Base-by-base conservation (phyloP, 2,113 vertebrate species). In the Haemorhous mexicanus region DNA sequence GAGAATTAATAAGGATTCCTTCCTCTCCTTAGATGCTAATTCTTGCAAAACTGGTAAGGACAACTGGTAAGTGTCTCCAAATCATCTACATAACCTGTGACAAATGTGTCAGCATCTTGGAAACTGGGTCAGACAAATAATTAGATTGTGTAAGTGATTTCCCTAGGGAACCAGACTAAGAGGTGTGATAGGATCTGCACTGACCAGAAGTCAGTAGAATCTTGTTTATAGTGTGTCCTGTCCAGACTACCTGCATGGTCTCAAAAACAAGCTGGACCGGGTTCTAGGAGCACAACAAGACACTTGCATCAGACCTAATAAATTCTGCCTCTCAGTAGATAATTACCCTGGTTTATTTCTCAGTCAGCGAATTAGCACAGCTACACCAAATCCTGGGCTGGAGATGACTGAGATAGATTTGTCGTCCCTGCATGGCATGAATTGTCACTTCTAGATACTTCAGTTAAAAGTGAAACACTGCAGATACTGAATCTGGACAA, bases 61-160 rank as follows among this genome's bases (percentile, higher is more conserved):
- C 72, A 62, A 70, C 49, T 77, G 15, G 19, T 37, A 39, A 76
- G n/a, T 62, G 63, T 63, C 86, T 81, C 47, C 3, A 16, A 75
- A 96, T 63, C 52, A 63, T 44, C 83, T 89, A 1, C 27, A 76
- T 47, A 94, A 81, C 77, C 86, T 84, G 93, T 78, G 90, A 94
- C 86, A 90, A 94, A 73, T 32, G 76, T 78, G 91, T 90, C 91
- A 94, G 84, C 95, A 64, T 44, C 75, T 59, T 87, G 77, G 86
- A 92, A 97, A 96, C 68, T 94, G 77, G 94, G 95, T 95, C 94
- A 97, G 96, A 84, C 91, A 94, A 93, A 90, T 80, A 95, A 43
- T n/a, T 58, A 66, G 72, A 64, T 61, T 81, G 89, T 61, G 83
- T 55, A 95, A 94, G 91, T 50, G 89, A 68, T 68, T 96, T 94